phyloP scores from a whole-genome alignment of 2,113 vertebrate species.

The Bubo bubo region DNA sequence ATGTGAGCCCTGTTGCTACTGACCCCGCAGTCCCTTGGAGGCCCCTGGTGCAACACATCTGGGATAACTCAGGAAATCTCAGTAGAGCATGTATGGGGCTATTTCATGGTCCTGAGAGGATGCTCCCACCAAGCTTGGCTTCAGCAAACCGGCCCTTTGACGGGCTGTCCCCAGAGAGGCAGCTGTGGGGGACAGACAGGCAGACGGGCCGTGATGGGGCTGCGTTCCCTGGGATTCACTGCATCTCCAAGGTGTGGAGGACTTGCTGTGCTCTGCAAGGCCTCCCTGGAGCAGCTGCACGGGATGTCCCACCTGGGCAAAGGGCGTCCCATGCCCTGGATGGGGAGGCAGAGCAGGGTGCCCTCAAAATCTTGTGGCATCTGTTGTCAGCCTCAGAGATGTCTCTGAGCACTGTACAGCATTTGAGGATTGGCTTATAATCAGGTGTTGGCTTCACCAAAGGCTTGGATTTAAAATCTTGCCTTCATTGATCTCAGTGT shows the following conservation, averaged over 20 bases:
- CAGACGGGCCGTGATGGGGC: accelerated
- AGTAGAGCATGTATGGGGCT: neutral
- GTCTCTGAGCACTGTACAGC: neutral
- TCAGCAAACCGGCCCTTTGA: neutral
- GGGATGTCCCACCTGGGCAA: accelerated
- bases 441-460: neutral
- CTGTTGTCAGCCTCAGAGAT: neutral
- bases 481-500: neutral
- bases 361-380: neutral
- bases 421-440: neutral
- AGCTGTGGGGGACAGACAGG: neutral
- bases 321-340: neutral
- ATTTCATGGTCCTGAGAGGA: neutral
- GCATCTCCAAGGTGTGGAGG: accelerated
- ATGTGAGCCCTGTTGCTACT: accelerated
- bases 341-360: neutral
- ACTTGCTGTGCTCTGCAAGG: no score
- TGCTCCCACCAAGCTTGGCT: neutral
- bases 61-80: neutral
- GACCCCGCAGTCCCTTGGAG: neutral
- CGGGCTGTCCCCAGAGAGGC: neutral
- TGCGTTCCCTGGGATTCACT: neutral
- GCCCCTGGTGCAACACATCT: accelerated
- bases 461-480: neutral
- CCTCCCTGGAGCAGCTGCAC: neutral